These are phyloP conservation scores for Sturnira hondurensis DNA, from an alignment of 2,113 vertebrate species.

Conservation along the genomic window DNA sequence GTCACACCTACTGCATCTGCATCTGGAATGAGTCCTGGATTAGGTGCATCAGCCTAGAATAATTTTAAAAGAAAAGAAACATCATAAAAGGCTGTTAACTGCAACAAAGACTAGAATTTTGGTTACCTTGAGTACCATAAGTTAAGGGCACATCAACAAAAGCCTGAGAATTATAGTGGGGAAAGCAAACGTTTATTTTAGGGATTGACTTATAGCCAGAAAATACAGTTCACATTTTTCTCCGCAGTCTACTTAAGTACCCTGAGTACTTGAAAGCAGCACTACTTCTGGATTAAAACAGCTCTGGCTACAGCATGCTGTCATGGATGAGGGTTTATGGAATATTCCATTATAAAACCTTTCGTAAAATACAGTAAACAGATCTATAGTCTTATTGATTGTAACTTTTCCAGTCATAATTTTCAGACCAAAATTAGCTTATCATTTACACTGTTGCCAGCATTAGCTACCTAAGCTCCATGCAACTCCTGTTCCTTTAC, in stretches of 20 bases:
- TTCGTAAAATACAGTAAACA: background rate
- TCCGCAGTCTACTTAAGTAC: background rate
- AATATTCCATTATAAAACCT: slow-evolving; percentile 7
- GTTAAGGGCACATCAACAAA: background rate
- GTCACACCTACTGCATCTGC: slow-evolving; percentile 88
- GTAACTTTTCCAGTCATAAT: background rate
- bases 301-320: background rate
- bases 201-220: background rate
- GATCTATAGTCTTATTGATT: background rate
- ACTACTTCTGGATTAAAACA: background rate
- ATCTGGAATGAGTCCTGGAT: slow-evolving; percentile 88
- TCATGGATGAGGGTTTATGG: slow-evolving; percentile 1
- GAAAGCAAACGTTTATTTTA: background rate
- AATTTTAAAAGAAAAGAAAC: slow-evolving; percentile 49
- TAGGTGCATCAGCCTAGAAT: slow-evolving; percentile 85
- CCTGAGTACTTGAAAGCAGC: background rate
- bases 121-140: background rate
- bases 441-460: background rate
- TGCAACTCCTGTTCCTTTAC: background rate
- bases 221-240: background rate
- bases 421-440: slow-evolving; percentile 29
- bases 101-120: background rate
- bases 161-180: background rate
- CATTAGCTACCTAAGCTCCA: background rate
- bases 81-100: slow-evolving; percentile 60